phyloP scores from a whole-genome alignment of 23 tunicate genomes.

The Ascidia mentula region DNA sequence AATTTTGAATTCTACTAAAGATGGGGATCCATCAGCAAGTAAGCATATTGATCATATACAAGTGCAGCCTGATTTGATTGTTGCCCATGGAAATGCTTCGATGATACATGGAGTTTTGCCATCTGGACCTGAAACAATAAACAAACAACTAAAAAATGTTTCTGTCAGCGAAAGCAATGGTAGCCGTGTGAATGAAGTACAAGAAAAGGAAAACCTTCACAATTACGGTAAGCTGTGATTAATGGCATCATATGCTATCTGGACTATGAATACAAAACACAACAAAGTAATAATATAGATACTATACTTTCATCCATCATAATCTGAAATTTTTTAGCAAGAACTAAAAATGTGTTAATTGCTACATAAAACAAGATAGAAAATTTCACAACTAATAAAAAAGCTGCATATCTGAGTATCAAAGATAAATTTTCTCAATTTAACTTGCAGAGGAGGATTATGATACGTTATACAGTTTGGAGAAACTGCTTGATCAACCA shows the following conservation, averaged over 20 bases:
- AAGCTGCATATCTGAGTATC: no score
- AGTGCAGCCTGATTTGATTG: background rate
- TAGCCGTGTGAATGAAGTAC: background rate
- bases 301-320: no score
- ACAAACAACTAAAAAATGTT: background rate
- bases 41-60: background rate
- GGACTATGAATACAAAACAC: no score
- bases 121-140: background rate
- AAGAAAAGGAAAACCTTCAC: background rate
- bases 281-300: no score
- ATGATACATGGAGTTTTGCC: background rate
- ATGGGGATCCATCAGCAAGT: background rate
- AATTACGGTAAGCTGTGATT: background rate
- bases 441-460: background rate
- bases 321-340: no score
- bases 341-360: no score
- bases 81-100: background rate
- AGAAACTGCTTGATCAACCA: constrained; percentile 1
- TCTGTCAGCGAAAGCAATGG: background rate
- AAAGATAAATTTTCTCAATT: background rate
- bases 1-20: background rate
- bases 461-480: background rate
- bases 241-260: no score
- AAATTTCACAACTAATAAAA: no score
- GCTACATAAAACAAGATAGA: no score